Evolutionary conservation across 2,113 vertebrate genomes (phyloP).

Genomic region (Nibea albiflora): DNA sequence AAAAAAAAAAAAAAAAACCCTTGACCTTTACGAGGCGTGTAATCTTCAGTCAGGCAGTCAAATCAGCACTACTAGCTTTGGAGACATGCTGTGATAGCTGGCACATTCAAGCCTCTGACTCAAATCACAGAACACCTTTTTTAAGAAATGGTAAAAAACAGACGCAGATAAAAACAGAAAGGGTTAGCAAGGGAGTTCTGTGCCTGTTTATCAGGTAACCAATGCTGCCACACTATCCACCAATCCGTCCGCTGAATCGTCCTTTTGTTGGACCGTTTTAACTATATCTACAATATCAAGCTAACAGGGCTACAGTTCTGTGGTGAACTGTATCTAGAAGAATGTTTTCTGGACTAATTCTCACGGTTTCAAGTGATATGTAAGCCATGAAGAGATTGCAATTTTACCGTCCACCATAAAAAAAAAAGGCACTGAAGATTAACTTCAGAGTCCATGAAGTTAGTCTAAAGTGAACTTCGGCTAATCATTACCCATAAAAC

Average conservation of each 20-base stretch:
- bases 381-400: constrained; percentile 12
- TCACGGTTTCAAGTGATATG: constrained; percentile 37
- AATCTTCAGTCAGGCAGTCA: not conserved
- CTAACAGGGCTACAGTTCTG: not conserved
- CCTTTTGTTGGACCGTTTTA: constrained; percentile 10
- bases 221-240: not conserved
- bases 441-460: constrained; percentile 8
- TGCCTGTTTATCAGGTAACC: not conserved
- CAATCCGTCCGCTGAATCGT: not conserved
- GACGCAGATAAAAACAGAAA: not conserved
- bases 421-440: constrained; percentile 46
- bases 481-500: constrained; percentile 17
- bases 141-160: constrained; percentile 12
- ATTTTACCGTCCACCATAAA: constrained; percentile 18
- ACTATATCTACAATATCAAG: not conserved
- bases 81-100: constrained; percentile 14
- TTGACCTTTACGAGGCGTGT: not conserved
- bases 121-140: not conserved
- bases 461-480: constrained; percentile 20
- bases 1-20: not conserved
- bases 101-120: not conserved
- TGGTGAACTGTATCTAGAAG: not conserved
- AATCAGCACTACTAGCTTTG: constrained; percentile 6
- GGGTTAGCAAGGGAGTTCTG: not conserved
- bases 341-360: constrained; percentile 9